phyloP scores from a whole-genome alignment of 2,797 vertebrate species.

The Esox lucius region DNA sequence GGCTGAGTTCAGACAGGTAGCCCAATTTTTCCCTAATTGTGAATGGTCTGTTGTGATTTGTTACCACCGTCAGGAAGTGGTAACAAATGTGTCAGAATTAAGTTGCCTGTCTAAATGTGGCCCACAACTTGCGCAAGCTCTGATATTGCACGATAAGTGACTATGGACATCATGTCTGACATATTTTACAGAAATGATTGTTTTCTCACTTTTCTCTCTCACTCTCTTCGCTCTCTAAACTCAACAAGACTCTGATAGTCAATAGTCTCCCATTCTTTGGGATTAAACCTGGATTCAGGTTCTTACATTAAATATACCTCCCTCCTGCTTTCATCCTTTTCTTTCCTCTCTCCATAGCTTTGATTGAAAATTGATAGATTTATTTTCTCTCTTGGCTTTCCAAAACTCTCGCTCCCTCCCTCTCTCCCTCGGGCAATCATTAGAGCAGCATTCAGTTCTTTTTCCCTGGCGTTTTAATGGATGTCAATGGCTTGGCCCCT shows the following conservation, averaged over 20 bases:
- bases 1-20: no score
- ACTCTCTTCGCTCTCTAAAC: background rate
- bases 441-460: background rate
- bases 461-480: background rate
- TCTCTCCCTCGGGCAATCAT: conserved; percentile 35
- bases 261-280: background rate
- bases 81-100: no score
- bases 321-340: background rate
- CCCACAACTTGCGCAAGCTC: no score
- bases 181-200: background rate
- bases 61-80: no score
- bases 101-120: no score
- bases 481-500: background rate
- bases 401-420: background rate
- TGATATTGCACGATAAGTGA: background rate
- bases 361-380: background rate
- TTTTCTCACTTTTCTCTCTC: background rate
- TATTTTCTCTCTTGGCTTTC: background rate
- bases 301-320: background rate
- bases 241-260: background rate
- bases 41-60: no score
- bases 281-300: background rate
- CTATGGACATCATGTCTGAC: background rate
- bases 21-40: no score
- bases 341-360: background rate